Conservation (phyloP, 2,797 vertebrate genomes). For the Sebastes steindachneri region DNA sequence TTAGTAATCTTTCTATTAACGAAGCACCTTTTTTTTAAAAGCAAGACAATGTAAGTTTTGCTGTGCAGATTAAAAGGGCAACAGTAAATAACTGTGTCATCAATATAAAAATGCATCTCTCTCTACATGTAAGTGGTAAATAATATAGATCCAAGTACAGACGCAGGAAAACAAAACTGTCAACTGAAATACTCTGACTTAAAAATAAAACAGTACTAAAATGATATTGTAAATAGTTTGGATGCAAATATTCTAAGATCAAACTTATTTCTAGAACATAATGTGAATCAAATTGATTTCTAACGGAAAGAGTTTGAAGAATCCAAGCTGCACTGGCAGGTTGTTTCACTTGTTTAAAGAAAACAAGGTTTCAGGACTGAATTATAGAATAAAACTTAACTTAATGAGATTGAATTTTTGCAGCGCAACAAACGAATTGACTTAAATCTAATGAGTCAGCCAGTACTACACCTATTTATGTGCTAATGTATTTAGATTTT, state of each 20-base stretch:
- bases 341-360: neutral
- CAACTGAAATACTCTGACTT: neutral
- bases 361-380: neutral
- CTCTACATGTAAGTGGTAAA: neutral
- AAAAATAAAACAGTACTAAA: neutral
- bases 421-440: accelerated
- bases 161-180: neutral
- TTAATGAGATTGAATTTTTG: neutral
- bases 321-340: neutral
- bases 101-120: neutral
- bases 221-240: neutral
- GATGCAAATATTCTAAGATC: neutral
- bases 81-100: neutral
- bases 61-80: neutral
- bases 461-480: neutral
- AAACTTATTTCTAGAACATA: neutral
- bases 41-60: neutral
- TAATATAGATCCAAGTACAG: neutral
- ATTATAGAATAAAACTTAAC: neutral
- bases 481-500: neutral
- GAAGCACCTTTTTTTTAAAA: neutral
- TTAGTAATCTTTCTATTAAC: neutral
- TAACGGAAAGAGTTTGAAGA: neutral
- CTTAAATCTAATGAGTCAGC: neutral
- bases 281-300: neutral